A percentile compares a stretch with the other conserved stretches of the same genome.
These are phyloP conservation scores for Nematostella vectensis DNA, from an alignment of 92 coral and sea anemone genomes.

Conservation along the genomic window DNA sequence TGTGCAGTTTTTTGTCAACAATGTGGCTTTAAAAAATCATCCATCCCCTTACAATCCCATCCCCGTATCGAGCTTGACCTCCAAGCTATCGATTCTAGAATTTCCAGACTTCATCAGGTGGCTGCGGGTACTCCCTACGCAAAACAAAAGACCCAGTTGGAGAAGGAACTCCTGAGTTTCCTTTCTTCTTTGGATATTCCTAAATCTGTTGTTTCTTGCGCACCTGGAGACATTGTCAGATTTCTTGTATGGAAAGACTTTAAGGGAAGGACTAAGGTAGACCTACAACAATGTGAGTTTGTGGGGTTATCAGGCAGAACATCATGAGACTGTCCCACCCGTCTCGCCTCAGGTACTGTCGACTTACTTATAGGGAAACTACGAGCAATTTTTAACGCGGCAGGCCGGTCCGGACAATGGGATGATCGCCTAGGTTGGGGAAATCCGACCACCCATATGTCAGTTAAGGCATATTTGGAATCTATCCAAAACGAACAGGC, in stretches of 20 bases:
- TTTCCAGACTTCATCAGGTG: neutral
- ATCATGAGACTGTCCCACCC: constrained; percentile 43
- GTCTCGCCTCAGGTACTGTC: constrained; percentile 60
- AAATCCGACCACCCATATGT: constrained; percentile 40
- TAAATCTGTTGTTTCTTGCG: constrained; percentile 16
- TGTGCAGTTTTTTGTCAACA: constrained; percentile 5
- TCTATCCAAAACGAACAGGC: constrained; percentile 20
- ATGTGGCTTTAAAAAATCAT: constrained; percentile 3
- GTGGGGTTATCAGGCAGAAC: no score
- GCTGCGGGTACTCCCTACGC: neutral
- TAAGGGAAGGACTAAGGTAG: constrained; percentile 37
- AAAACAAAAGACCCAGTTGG: constrained; percentile 34
- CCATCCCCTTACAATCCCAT: neutral
- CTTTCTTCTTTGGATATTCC: constrained; percentile 10
- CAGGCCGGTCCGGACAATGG: constrained; percentile 44
- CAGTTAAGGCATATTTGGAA: constrained; percentile 32
- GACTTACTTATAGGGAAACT: constrained; percentile 36
- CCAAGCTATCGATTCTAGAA: neutral
- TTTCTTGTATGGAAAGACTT: constrained; percentile 47
- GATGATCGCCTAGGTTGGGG: constrained; percentile 43
- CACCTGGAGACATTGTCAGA: constrained; percentile 27
- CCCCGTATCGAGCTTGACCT: neutral
- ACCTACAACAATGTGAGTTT: constrained; percentile 16
- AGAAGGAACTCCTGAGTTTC: constrained; percentile 19
- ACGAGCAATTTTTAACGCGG: constrained; percentile 23